Base-by-base conservation (phyloP, 1,140 invertebrate genomes). In the Hypsibius dujardini region DNA sequence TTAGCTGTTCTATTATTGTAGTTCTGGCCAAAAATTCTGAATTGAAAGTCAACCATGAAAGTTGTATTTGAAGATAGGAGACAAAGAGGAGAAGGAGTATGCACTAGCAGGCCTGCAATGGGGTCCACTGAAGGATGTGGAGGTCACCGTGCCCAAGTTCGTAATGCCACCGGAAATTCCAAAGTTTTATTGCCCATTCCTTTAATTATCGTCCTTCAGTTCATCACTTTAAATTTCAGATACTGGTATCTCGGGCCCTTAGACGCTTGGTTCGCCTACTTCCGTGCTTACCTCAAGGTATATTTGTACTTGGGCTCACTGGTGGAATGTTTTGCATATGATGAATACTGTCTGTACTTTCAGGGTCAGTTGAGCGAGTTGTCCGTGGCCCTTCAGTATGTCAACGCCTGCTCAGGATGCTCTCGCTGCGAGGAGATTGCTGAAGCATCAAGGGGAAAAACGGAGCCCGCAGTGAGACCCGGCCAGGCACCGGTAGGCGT, bases 201-300 rank as follows among this genome's bases (percentile, higher is more conserved):
- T 56, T 56, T 56, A 56, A 56, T 56, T 56, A 56, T n/a, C 50
- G n/a, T 56, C 7, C 50, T 56, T 56, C n/a, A n/a, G 62, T 67
- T 14, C 42, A 14, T 67, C 7, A 67, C n/a, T 56, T 56, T 56
- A 56, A 56, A 56, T 7, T 56, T 56, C 42, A 67, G 62, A 42
- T 67, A 67, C 42, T 67, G 62, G 62, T 67, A 67, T 42, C 42
- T 67, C 45, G 62, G 62, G 3, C 62, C 62, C 12, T 67, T 67
- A 14, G 7, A 12, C 3, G 3, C 62, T 3, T 42, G 7, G 7
- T 14, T 67, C 42, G 42, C 62, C 7, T 67, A 14, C 42, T 7
- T 3, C 7, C 3, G 12, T 3, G 62, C 62, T 7, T 14, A 12
- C 45, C 3, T 67, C 3, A 67, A 42, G 62, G 62, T 67, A 67